These are phyloP conservation scores for Choristoneura fumiferana DNA, from an alignment of 1,140 invertebrate species.

Conservation along the genomic window DNA sequence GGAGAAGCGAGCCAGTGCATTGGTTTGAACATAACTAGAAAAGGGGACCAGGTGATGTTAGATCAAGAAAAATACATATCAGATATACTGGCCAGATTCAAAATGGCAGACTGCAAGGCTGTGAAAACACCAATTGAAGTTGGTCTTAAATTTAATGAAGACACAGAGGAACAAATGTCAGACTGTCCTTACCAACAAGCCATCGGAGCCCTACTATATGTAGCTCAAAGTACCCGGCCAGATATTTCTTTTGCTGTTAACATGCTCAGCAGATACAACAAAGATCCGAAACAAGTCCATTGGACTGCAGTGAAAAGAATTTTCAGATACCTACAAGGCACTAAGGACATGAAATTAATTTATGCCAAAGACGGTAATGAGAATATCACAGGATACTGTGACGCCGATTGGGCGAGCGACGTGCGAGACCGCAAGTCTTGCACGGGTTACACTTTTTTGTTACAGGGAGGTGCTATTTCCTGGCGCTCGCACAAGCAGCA, in stretches of 20 bases:
- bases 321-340: conserved; percentile 33
- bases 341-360: conserved; percentile 24
- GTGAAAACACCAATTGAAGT: conserved; percentile 34
- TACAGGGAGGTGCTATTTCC: conserved; percentile 42
- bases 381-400: conserved; percentile 43
- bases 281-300: conserved; percentile 26
- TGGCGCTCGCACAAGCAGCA: conserved; percentile 51
- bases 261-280: conserved; percentile 32
- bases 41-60: conserved; percentile 22
- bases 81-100: conserved; percentile 27
- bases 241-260: conserved; percentile 39
- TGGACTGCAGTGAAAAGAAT: conserved; percentile 36
- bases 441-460: too few relatives aligned
- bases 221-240: conserved; percentile 37
- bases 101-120: conserved; percentile 34
- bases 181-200: conserved; percentile 32
- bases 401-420: conserved; percentile 68
- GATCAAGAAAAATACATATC: conserved; percentile 38
- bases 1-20: too few relatives aligned
- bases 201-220: conserved; percentile 36
- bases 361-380: conserved; percentile 28
- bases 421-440: too few relatives aligned
- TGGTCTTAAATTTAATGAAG: conserved; percentile 28
- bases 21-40: conserved; percentile 30
- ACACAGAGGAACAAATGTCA: conserved; percentile 18